phyloP scores from a whole-genome alignment of 2,888 invertebrate genomes.

The Tortrix viridana region DNA sequence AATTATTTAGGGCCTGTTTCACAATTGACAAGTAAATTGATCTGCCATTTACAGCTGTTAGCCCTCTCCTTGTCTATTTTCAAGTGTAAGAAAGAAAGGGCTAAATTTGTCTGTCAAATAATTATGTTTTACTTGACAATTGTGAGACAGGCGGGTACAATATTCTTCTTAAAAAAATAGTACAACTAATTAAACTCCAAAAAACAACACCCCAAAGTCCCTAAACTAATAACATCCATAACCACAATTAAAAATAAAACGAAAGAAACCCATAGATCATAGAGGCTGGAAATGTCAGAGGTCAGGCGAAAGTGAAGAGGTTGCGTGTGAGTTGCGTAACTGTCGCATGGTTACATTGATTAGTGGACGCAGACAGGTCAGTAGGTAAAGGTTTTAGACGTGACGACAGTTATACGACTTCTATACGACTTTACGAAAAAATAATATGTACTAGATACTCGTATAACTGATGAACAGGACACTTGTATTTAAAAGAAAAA shows the following conservation, averaged over 20 bases:
- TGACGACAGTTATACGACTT: slow-evolving; percentile 11
- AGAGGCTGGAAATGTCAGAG: slow-evolving; percentile 53
- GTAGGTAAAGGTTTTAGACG: slow-evolving; percentile 48
- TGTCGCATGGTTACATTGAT: slow-evolving; percentile 49
- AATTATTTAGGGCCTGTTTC: no score
- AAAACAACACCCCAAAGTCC: background rate
- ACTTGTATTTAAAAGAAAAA: no score
- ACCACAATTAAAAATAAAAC: slow-evolving; percentile 35
- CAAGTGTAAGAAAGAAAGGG: no score
- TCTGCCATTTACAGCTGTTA: no score
- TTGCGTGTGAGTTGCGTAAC: slow-evolving; percentile 51
- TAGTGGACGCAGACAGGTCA: slow-evolving; percentile 54
- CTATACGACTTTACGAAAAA: background rate
- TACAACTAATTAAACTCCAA: background rate
- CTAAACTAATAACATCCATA: slow-evolving; percentile 7
- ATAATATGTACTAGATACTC: no score
- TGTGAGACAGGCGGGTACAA: no score
- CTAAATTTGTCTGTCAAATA: no score
- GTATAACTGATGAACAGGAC: no score
- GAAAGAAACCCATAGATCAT: slow-evolving; percentile 31
- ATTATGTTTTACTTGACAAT: no score
- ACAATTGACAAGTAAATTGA: no score
- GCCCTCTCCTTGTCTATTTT: no score
- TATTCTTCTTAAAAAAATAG: no score
- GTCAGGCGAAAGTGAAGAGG: slow-evolving; percentile 57